A percentile compares a stretch with the other conserved stretches of the same genome.
Conservation (phyloP, 2,113 vertebrate species). For the Gobiocypris rarus region DNA sequence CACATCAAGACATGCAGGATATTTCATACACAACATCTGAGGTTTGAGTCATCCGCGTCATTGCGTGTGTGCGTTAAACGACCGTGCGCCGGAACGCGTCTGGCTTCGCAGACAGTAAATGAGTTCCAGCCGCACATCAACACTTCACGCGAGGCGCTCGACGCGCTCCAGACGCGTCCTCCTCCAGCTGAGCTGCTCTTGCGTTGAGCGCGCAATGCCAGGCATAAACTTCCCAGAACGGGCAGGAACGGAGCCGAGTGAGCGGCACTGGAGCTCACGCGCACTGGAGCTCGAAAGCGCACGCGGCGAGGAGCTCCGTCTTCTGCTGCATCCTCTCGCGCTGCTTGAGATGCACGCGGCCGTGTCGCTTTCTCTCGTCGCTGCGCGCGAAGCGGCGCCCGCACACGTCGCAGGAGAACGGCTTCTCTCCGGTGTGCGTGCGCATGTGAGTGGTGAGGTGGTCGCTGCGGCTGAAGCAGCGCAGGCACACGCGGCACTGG, state of each 20-base stretch:
- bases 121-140: neutral
- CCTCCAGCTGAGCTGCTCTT: neutral
- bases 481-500: conserved; percentile 91
- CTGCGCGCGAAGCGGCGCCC: conserved; percentile 90
- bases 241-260: neutral
- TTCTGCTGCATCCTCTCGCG: conserved; percentile 60
- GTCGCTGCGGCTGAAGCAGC: conserved; percentile 96
- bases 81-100: conserved; percentile 8
- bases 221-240: conserved; percentile 20
- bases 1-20: conserved; percentile 51
- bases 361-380: conserved; percentile 92
- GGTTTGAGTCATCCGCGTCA: conserved; percentile 6
- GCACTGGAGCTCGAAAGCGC: conserved; percentile 47
- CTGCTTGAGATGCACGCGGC: conserved; percentile 93
- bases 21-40: conserved; percentile 28
- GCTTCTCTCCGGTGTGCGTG: conserved; percentile 95
- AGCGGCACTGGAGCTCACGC: neutral
- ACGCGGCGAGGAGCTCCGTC: conserved; percentile 50
- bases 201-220: conserved; percentile 12
- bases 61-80: too few relatives aligned
- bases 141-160: neutral
- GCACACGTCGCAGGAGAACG: conserved; percentile 94
- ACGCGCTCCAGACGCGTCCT: conserved; percentile 7
- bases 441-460: conserved; percentile 96
- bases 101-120: neutral